Evolutionary conservation across 2,797 vertebrate genomes (phyloP).

Genomic region (Danio jaintianensis): DNA sequence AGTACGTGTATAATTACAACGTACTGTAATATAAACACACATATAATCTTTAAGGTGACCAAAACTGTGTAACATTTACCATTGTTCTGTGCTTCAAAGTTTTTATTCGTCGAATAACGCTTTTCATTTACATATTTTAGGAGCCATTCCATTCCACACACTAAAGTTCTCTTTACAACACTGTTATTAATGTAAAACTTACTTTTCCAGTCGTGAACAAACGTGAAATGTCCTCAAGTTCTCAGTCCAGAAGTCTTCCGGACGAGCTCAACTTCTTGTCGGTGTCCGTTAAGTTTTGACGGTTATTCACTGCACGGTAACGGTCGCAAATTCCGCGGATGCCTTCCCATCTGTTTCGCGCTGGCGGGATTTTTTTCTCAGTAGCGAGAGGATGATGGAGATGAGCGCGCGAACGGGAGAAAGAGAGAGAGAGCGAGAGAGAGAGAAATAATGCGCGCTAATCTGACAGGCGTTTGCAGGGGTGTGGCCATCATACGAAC

Average conservation of each 20-base stretch:
- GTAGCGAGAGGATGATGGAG: slow-evolving; percentile 52
- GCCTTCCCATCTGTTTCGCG: slow-evolving; percentile 76
- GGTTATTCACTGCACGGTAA: slow-evolving; percentile 48
- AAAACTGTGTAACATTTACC: background rate
- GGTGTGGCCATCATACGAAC: slow-evolving; percentile 39
- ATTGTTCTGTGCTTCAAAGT: slow-evolving; percentile 7
- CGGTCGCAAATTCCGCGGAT: slow-evolving; percentile 65
- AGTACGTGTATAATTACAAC: slow-evolving; percentile 1
- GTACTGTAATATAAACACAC: background rate
- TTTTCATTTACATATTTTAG: background rate
- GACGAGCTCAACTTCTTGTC: slow-evolving; percentile 30
- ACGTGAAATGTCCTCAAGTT: slow-evolving; percentile 35
- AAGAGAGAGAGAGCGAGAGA: slow-evolving; percentile 27
- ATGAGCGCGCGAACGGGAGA: slow-evolving; percentile 48
- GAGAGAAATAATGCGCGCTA: slow-evolving; percentile 21
- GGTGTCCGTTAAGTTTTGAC: slow-evolving; percentile 27
- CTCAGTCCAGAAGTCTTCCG: slow-evolving; percentile 34
- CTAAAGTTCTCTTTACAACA: slow-evolving; percentile 19
- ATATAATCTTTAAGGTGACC: background rate
- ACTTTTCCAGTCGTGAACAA: slow-evolving; percentile 65
- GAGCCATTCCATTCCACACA: background rate
- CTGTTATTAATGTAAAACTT: slow-evolving; percentile 63
- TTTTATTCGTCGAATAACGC: slow-evolving; percentile 15
- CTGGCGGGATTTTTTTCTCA: slow-evolving; percentile 66
- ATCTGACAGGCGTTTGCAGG: slow-evolving; percentile 42